Conservation (phyloP, 2,113 vertebrate genomes). For the Rynchops niger region DNA sequence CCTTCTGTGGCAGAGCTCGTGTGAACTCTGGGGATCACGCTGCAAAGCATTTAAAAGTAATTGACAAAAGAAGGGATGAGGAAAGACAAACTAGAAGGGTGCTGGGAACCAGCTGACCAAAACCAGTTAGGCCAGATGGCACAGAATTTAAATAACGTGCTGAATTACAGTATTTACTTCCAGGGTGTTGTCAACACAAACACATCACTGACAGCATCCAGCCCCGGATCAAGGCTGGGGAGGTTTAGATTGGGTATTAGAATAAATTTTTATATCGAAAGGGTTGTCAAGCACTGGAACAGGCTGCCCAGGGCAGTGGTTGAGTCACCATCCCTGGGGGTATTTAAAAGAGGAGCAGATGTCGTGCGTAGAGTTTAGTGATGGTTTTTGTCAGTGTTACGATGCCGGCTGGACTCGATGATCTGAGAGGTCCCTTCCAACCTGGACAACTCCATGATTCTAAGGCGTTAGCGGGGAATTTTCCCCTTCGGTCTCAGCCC, state of each 20-base stretch:
- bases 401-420: too few relatives aligned
- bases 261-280: too few relatives aligned
- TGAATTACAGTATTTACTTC: background rate
- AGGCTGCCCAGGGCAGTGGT: too few relatives aligned
- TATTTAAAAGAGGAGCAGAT: too few relatives aligned
- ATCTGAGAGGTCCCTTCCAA: too few relatives aligned
- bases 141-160: accelerated
- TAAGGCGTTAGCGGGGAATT: background rate
- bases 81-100: background rate
- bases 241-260: too few relatives aligned
- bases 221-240: background rate
- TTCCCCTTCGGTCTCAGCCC: background rate
- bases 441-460: too few relatives aligned
- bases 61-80: background rate
- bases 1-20: background rate
- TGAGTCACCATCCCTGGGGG: too few relatives aligned
- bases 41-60: background rate
- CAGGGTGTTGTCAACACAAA: background rate
- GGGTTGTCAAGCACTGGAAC: too few relatives aligned
- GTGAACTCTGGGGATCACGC: background rate
- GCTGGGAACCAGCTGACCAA: background rate
- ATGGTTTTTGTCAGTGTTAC: too few relatives aligned
- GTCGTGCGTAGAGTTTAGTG: too few relatives aligned
- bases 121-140: background rate
- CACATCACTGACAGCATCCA: accelerated